These are phyloP conservation scores for Tineola bisselliella DNA, from an alignment of 2,888 invertebrate genomes.

Conservation along the genomic window DNA sequence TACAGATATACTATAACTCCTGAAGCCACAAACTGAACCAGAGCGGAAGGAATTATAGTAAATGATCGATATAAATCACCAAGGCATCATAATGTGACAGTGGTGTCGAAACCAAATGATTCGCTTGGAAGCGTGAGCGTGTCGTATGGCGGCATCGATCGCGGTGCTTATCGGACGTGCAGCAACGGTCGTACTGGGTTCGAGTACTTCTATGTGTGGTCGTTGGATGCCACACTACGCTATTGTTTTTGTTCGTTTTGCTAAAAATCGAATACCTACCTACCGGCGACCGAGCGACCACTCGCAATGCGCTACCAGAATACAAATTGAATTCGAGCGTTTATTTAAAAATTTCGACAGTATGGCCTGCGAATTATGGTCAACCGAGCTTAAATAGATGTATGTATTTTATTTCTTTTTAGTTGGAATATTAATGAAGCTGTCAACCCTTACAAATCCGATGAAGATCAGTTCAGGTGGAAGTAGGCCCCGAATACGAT, in stretches of 20 bases:
- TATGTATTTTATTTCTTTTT: neutral
- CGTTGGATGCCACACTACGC: neutral
- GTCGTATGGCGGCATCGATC: constrained; percentile 8
- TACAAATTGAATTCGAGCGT: constrained; percentile 40
- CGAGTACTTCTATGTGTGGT: constrained; percentile 10
- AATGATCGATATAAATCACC: constrained; percentile 38
- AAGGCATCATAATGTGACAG: constrained; percentile 29
- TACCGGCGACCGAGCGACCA: constrained; percentile 13
- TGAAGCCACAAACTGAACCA: neutral
- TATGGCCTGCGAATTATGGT: no score
- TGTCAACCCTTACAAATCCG: constrained; percentile 11
- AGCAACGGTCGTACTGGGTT: neutral
- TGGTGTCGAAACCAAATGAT: neutral
- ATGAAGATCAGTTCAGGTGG: constrained; percentile 29
- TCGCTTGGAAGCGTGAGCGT: neutral
- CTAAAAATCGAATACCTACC: no score
- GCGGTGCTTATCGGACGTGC: constrained; percentile 1
- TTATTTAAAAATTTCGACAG: constrained; percentile 44
- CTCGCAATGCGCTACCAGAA: constrained; percentile 7
- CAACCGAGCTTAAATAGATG: no score
- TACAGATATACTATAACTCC: no score
- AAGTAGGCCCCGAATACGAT: constrained; percentile 28
- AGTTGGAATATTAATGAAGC: constrained; percentile 13
- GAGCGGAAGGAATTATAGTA: constrained; percentile 16
- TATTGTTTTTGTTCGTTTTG: constrained; percentile 12